Evolutionary conservation across 2,888 invertebrate genomes (phyloP).

Genomic region (Sceliomorpha sp.): DNA sequence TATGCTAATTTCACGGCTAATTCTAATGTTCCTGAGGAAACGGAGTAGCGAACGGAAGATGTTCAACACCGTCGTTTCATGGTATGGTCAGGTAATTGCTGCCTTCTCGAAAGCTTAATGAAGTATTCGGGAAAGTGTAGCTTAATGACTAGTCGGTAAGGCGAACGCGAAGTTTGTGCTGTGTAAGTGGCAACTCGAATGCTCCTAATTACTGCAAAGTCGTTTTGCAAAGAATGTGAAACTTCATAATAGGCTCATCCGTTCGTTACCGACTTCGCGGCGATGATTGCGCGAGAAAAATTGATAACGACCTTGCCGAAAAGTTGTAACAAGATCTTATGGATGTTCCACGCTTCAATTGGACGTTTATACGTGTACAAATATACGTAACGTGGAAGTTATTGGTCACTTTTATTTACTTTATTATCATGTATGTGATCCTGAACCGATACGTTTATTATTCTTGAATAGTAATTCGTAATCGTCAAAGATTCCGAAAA

Average conservation of each 20-base stretch:
- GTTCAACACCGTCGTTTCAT: conserved; percentile 53
- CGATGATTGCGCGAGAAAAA: conserved; percentile 9
- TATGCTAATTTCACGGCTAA: conserved; percentile 69
- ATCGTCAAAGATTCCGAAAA: too few species aligned
- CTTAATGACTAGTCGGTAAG: conserved; percentile 54
- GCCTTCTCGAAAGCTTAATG: conserved; percentile 59
- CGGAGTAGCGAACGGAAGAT: conserved; percentile 49
- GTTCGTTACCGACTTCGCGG: conserved; percentile 7
- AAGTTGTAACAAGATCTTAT: too few species aligned
- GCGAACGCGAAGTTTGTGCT: conserved; percentile 53
- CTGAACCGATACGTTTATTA: too few species aligned
- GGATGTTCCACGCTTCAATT: too few species aligned
- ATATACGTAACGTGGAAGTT: too few species aligned
- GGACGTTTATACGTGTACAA: too few species aligned
- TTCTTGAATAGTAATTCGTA: too few species aligned
- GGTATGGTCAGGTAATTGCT: conserved; percentile 62
- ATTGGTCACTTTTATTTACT: too few species aligned
- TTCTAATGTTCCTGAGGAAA: conserved; percentile 66
- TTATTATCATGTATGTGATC: too few species aligned
- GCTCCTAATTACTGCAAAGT: conserved; percentile 46
- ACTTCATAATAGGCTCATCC: conserved; percentile 36
- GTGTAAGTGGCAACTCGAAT: conserved; percentile 53
- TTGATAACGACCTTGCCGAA: background rate
- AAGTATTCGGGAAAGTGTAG: conserved; percentile 60
- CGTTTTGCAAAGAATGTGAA: conserved; percentile 29